Evolutionary conservation across 2,113 vertebrate genomes (phyloP).

Genomic region (Urocitellus parryii): DNA sequence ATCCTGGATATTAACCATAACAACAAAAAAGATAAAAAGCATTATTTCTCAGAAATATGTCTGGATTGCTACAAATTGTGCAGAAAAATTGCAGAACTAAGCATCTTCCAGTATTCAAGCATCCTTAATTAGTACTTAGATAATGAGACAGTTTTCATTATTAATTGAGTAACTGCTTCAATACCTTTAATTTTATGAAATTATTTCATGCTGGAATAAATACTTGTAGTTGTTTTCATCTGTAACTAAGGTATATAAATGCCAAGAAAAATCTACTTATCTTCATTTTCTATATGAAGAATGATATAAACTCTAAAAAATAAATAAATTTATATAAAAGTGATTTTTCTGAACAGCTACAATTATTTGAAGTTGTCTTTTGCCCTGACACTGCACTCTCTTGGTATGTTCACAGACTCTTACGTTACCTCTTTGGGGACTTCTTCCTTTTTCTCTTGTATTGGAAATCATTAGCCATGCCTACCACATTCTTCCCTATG

Average conservation of each 20-base stretch:
- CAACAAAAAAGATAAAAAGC: slow-evolving; percentile 18
- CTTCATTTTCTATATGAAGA: neutral
- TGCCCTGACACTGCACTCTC: neutral
- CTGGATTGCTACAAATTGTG: slow-evolving; percentile 2
- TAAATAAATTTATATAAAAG: neutral
- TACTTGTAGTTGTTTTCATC: neutral
- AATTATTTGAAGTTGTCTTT: neutral
- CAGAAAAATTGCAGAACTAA: slow-evolving; percentile 42
- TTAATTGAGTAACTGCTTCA: neutral
- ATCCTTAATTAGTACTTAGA: slow-evolving; percentile 7
- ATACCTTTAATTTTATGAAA: slow-evolving; percentile 37
- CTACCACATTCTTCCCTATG: neutral
- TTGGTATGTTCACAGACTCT: neutral
- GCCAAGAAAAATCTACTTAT: neutral
- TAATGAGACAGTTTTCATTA: neutral
- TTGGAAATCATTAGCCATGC: neutral
- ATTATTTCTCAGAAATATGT: slow-evolving; percentile 4
- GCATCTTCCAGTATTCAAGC: slow-evolving; percentile 58
- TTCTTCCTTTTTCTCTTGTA: neutral
- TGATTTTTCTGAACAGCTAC: neutral
- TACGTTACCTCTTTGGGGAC: neutral
- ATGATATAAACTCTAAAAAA: slow-evolving; percentile 32
- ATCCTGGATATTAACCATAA: neutral
- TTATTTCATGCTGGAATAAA: neutral
- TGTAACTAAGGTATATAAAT: neutral